Base-by-base conservation (phyloP, 2,797 vertebrate genomes). In the Typhlichthys eigenmanni region DNA sequence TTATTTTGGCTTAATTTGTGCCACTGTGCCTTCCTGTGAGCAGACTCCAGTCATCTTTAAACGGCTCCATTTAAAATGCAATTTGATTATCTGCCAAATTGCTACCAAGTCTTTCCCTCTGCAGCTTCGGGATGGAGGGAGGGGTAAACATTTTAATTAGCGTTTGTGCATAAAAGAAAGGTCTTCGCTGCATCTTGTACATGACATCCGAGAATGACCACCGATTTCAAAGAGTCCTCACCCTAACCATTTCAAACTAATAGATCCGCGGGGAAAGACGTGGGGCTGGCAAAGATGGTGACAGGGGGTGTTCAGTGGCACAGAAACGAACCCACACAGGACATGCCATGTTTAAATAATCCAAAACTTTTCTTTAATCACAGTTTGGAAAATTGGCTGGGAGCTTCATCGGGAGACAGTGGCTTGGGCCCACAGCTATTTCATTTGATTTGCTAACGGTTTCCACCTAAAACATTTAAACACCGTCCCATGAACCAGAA, bases 31-130 rank as follows among this genome's bases (percentile, higher is more conserved):
- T 92, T 91, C 83, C 83, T 82, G 82, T 86, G 83, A 91, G 86
- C 88, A 88, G 88, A 89, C 88, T 82, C 81, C 77, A 90, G 91
- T 92, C 91, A 88, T 92, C 89, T 92, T 92, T 93, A 93, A 93
- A 93, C 86, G 80, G 89, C 89, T 90, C 92, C 90, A 93, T 93
- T 94, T 93, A 93, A 93, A 93, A 93, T 94, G 90, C 92, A 92
- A 92, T 93, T 93, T 94, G 92, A 94, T 93, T 93, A 93, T 93
- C 92, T 93, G 91, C 92, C 92, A 93, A 93, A 94, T 92, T 93
- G 91, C 92, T 87, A 93, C 87, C 89, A 91, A 92, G 89, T 90
- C 90, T 91, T 87, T 83, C 85, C 90, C 85, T 84, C 85, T 83
- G 90, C 90, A 89, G 87, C 88, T 78, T 67, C 65, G 91, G 89